Evolutionary conservation across 2,797 vertebrate species (phyloP), one percentile per base, ranked within the genome.

Genomic region (Leptodactylus fallax): DNA sequence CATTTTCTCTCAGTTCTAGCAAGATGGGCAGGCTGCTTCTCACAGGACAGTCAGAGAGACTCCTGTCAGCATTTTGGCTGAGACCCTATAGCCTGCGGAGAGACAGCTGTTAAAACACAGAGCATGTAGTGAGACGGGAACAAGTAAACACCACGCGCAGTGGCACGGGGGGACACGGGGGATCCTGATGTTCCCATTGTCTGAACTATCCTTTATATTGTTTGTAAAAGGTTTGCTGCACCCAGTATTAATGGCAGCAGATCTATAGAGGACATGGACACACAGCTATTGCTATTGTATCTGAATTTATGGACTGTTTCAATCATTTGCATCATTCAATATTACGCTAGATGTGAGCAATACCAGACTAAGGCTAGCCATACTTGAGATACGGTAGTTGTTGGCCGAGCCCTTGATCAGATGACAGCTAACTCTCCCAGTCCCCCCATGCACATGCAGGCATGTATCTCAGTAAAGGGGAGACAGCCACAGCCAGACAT

Each of bases 61-160:
- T 65, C 76, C 81, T 23, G 67, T 63, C 87, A 55, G 87, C 16
- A 25, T 74, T 76, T 81, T 74, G 87, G 76, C 83, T 80, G 53
- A 69, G 56, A 65, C 74, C 77, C 74, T 76, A n/a, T 53, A 27
- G 77, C 87, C 82, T 16, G 56, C 49, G 67, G 87, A 85, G 81
- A 88, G 83, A 16, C 87, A 88, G 87, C 82, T 88, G 87, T 88
- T 63, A 85, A 71, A 88, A 88, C 83, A 88, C 67, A 85, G 87
- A 51, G 60, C 45, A 36, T 83, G 87, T 77, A 79, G 63, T 21
- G 81, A 88, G 61, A 55, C 3, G 25, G 13, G 53, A 76, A 79
- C 60, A 47, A 78, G 81, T 79, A 84, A 79, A 85, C 77, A 85
- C 27, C 76, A 27, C 49, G 71, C 63, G n/a, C 27, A 58, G 74